Evolutionary conservation across 2,797 vertebrate species (phyloP).

Genomic region (Simalia tracyae): DNA sequence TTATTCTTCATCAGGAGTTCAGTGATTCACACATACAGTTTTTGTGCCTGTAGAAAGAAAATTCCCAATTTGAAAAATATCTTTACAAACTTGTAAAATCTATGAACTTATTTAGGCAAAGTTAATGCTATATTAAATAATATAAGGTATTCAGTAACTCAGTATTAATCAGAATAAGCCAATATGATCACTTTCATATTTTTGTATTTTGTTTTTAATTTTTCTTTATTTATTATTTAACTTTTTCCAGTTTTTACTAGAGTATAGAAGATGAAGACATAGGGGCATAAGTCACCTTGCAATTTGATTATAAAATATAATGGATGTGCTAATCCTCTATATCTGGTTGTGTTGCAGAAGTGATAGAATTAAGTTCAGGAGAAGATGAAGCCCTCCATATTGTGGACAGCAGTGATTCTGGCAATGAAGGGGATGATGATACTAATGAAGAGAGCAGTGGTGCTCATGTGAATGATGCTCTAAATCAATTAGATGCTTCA

Average conservation of each 20-base stretch:
- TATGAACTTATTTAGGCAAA: neutral
- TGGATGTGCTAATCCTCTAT: neutral
- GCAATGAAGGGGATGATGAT: conserved; percentile 83
- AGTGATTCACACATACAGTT: too few species aligned
- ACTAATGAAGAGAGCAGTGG: conserved; percentile 90
- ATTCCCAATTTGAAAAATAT: neutral
- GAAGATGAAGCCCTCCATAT: conserved; percentile 91
- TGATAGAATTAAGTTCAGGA: conserved; percentile 97
- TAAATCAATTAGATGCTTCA: conserved; percentile 90
- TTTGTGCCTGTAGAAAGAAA: neutral
- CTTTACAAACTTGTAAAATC: neutral
- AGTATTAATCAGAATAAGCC: neutral
- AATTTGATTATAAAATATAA: neutral
- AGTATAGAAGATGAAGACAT: neutral
- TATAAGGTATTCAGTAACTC: neutral
- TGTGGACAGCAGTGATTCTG: conserved; percentile 88
- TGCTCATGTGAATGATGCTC: conserved; percentile 89
- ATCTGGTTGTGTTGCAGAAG: conserved; percentile 75
- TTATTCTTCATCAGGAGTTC: neutral
- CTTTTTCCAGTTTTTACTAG: neutral
- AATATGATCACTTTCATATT: neutral
- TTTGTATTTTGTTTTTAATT: neutral
- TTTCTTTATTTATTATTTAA: neutral
- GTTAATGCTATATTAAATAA: neutral
- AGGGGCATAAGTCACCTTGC: neutral